Evolutionary conservation across 2,888 invertebrate genomes (phyloP), one percentile per base, ranked within the genome.

Genomic region (Synergus umbraculus): DNA sequence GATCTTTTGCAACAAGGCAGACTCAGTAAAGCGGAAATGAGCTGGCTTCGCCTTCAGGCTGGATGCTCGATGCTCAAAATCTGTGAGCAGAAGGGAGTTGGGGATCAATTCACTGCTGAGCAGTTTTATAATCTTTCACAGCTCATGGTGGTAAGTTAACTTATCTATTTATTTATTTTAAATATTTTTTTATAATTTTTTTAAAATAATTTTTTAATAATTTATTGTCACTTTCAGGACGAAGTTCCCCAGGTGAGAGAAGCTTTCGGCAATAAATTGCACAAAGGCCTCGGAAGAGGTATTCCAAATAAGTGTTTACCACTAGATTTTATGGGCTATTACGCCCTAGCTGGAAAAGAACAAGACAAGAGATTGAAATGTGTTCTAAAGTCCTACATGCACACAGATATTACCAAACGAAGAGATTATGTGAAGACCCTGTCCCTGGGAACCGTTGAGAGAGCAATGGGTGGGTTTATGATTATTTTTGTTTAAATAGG

Each of bases 21-120:
- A 82, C 92, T 96, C 82, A 96, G 97, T 67, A 95, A 95, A 88
- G 96, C 97, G 9, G 99, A 99, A 93, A 97, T 97, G 96, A 97
- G 98, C 2, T 97, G 98, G 95, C 92, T 99, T 69, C 94, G 99
- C 80, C 93, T 99, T 63, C 96, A 97, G 15, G 98, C 99, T 8
- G 99, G 98, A 78, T 97, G 97, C 91, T 98, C 98, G 73, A 98
- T 99, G 97, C 93, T 99, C 77, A 99, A 98, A 93, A 97, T 99
- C 76, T 98, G 98, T 92, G 98, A 99, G 90, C 98, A 99, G 92
- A 98, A 98, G 90, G 97, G 97, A 76, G 99, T 98, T 78, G 97
- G 98, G 0, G 98, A 98, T 92, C 97, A 98, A 92, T 97, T 97
- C 91, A 97, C 97, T 3, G 96, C 97, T 0, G 98, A 98, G 87